Evolutionary conservation across 1,140 invertebrate genomes (phyloP), one percentile per base, ranked within the genome.

Genomic region (Potamilus streckersoni): DNA sequence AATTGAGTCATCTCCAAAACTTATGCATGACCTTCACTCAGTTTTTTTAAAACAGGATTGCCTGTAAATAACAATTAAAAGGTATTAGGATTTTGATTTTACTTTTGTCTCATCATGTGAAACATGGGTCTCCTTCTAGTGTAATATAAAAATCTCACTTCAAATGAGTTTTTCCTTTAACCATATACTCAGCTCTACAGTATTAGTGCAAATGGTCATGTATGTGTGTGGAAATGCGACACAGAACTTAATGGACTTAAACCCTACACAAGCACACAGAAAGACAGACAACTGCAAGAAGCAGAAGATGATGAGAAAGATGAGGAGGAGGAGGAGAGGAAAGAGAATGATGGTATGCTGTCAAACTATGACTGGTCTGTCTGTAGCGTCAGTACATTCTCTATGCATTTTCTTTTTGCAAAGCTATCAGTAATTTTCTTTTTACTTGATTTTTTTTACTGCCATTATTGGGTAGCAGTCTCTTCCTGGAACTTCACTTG

Each of bases 191-290:
- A 91, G 89, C 69, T 90, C 69, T 91, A 90, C 80, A 86, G 86
- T 90, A 90, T 92, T 0, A 88, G 89, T 82, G 80, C 83, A 79
- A 93, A 94, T 90, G 93, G 93, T 19, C 91, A 93, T 74, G 80
- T 97, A 0, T 95, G 94, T 87, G 89, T 96, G n/a, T 99, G 97
- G 97, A 94, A 96, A 85, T 95, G 95, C 86, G 94, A 92, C 81
- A 90, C 95, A 67, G 92, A 94, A 72, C 90, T 93, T 6, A 92
- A 93, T 60, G 93, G 93, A 77, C 88, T 96, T 56, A 78, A 80
- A 66, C 85, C 85, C n/a, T 82, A 76, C 56, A 57, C 79, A 64
- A 64, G 79, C 23, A 56, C 69, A 65, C 55, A 80, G 62, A 65
- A 63, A 23, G 61, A 67, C 66, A 58, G 23, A 66, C 20, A 14